Percentiles rank a stretch among this genome's conserved stretches.
Conservation (phyloP, 2,797 vertebrate genomes). For the Malurus splendens region DNA sequence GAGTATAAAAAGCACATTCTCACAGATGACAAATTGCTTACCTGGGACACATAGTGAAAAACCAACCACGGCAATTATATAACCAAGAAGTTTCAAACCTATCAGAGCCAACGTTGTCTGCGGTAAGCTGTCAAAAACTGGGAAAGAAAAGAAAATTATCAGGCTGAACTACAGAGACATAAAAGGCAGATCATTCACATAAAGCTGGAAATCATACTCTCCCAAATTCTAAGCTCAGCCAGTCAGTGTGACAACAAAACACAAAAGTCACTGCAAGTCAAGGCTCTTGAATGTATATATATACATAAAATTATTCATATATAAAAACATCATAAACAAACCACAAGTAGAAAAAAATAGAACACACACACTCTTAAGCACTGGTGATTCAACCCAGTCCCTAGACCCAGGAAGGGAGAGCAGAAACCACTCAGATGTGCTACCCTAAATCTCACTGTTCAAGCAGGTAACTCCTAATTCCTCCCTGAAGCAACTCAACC, state of each 20-base stretch:
- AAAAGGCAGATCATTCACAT: neutral
- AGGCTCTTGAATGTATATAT: neutral
- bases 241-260: neutral
- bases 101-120: constrained; percentile 47
- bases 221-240: neutral
- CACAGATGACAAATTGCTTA: constrained; percentile 7
- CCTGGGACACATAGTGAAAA: constrained; percentile 66
- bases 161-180: neutral
- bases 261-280: neutral
- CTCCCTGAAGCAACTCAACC: neutral
- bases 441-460: neutral
- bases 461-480: neutral
- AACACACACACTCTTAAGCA: neutral
- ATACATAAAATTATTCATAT: neutral
- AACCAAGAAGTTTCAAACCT: constrained; percentile 62
- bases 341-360: neutral
- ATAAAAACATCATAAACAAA: neutral
- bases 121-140: constrained; percentile 53
- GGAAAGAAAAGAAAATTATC: neutral
- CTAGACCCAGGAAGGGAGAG: neutral
- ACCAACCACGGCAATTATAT: constrained; percentile 64
- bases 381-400: neutral
- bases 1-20: neutral
- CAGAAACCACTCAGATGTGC: neutral
- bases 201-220: neutral